Percentiles rank a stretch among this genome's conserved stretches.
Conservation (phyloP, 1,140 invertebrate species). For the Brachionus rotundiformis region DNA sequence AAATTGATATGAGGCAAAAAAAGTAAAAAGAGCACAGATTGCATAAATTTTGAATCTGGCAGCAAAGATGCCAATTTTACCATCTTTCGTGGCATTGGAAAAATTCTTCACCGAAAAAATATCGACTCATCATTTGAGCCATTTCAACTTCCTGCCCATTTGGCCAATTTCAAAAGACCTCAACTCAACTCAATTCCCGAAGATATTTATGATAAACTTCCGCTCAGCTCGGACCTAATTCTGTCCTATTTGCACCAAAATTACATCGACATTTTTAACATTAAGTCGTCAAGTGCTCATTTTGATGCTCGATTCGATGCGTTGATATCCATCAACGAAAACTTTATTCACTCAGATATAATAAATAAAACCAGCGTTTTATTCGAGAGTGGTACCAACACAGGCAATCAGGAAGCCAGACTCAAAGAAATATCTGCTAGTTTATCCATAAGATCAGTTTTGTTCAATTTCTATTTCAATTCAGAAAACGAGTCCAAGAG, state of each 20-base stretch:
- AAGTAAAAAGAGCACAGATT: neutral
- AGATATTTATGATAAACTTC: constrained; percentile 37
- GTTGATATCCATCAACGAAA: neutral
- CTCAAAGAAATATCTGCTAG: constrained; percentile 39
- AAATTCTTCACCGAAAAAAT: constrained; percentile 51
- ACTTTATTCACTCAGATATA: constrained; percentile 7
- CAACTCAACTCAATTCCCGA: neutral
- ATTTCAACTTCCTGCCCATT: neutral
- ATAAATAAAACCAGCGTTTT: constrained; percentile 28
- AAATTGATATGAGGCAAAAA: too few relatives aligned
- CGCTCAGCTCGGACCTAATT: constrained; percentile 16
- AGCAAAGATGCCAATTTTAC: constrained; percentile 39
- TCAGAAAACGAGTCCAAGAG: constrained; percentile 16
- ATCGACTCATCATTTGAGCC: neutral
- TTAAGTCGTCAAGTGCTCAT: neutral
- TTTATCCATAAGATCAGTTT: constrained; percentile 12
- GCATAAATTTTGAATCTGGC: neutral
- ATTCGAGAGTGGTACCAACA: neutral
- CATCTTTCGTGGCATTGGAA: constrained; percentile 27
- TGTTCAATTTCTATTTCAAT: constrained; percentile 51
- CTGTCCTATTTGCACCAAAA: constrained; percentile 43
- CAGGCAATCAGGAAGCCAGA: constrained; percentile 21
- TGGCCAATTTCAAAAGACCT: constrained; percentile 13
- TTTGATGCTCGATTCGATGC: constrained; percentile 28
- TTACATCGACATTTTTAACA: constrained; percentile 40